These are phyloP conservation scores for Sula dactylatra DNA, from an alignment of 2,113 vertebrate species.

Conservation along the genomic window DNA sequence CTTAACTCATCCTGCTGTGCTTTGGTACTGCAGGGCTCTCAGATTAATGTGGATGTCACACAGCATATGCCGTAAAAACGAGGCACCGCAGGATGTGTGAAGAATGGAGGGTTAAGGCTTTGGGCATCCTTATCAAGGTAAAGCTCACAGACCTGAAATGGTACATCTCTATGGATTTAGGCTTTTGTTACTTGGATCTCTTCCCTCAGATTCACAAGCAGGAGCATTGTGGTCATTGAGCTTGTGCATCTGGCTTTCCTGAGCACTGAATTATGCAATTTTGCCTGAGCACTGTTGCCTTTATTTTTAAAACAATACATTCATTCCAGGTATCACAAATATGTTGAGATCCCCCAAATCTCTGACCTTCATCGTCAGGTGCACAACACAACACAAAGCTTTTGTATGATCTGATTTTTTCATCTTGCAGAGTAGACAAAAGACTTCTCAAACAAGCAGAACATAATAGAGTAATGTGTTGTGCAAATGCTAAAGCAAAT, in stretches of 20 bases:
- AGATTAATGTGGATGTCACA: constrained; percentile 64
- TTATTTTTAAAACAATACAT: not conserved
- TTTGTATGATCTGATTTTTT: not conserved
- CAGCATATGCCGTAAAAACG: constrained; percentile 36
- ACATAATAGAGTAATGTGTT: not conserved
- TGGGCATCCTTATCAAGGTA: constrained; percentile 1
- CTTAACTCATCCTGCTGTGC: constrained; percentile 48
- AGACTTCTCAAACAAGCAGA: not conserved
- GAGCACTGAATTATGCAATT: not conserved
- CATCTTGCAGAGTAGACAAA: not conserved
- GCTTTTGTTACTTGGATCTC: not conserved
- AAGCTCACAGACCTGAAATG: not conserved
- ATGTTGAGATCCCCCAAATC: not conserved
- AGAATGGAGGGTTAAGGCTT: constrained; percentile 12
- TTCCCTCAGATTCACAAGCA: not conserved
- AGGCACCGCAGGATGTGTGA: not conserved
- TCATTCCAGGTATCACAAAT: not conserved
- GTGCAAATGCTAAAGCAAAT: not conserved
- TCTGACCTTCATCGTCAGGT: not conserved
- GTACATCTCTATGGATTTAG: not conserved
- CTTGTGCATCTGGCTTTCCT: not conserved
- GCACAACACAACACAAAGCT: not conserved
- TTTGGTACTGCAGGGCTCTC: constrained; percentile 18
- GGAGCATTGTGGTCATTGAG: not conserved
- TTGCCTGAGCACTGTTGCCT: not conserved